These are phyloP conservation scores for Sternarchorhynchus goeldii DNA, from an alignment of 2,797 vertebrate species.

Conservation along the genomic window DNA sequence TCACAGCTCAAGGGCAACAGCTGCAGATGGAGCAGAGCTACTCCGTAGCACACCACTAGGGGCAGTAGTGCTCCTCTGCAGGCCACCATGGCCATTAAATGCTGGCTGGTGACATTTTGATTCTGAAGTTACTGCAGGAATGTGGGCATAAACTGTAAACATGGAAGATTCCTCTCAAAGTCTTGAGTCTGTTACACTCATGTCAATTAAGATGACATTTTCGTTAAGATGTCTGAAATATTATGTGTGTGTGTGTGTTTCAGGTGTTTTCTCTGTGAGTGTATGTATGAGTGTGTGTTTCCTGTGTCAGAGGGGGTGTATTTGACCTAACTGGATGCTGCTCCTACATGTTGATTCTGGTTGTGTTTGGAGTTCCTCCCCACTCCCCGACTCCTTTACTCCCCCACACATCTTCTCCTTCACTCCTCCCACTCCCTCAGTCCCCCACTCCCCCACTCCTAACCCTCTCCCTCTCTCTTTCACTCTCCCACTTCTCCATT, in stretches of 20 bases:
- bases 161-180: neutral
- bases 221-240: neutral
- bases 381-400: neutral
- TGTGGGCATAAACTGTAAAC: constrained; percentile 12
- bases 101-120: neutral
- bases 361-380: constrained; percentile 40
- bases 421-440: too few species aligned
- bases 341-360: neutral
- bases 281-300: too few species aligned
- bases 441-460: too few species aligned
- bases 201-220: neutral
- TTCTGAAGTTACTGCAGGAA: neutral
- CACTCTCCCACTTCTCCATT: constrained; percentile 43
- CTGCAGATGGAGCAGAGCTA: neutral
- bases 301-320: too few species aligned
- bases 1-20: constrained; percentile 40
- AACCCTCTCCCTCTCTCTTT: too few species aligned
- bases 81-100: neutral
- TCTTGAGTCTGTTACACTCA: neutral
- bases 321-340: too few species aligned
- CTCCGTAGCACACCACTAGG: constrained; percentile 1
- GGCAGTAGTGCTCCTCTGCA: neutral
- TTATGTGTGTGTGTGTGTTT: too few species aligned
- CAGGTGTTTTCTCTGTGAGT: too few species aligned
- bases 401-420: too few species aligned